Conservation (phyloP, 2,797 vertebrate species). For the Alfaro cultratus region DNA sequence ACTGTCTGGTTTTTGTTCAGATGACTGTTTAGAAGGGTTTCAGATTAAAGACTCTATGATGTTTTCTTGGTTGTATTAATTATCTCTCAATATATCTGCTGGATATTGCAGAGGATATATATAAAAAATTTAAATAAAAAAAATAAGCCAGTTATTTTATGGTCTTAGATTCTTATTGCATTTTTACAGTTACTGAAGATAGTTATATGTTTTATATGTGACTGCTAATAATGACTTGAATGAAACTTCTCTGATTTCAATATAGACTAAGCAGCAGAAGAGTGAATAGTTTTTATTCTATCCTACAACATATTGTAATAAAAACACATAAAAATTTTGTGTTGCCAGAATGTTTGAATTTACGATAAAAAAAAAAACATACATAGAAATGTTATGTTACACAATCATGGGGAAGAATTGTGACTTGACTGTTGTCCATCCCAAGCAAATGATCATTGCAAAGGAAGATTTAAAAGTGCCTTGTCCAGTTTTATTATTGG, state of each 20-base stretch:
- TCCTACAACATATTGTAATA: not conserved
- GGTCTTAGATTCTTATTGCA: not conserved
- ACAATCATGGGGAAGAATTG: not conserved
- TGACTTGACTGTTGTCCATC: not conserved
- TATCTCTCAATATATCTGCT: not conserved
- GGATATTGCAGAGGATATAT: not conserved
- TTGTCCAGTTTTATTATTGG: not conserved
- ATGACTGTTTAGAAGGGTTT: not conserved
- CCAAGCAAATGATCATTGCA: not conserved
- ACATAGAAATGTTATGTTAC: not conserved
- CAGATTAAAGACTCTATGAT: not conserved
- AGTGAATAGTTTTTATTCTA: not conserved
- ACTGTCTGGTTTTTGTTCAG: not conserved
- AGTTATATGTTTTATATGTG: not conserved
- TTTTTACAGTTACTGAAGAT: not conserved
- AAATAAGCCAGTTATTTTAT: not conserved
- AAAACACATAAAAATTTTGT: not conserved
- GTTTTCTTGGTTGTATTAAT: not conserved
- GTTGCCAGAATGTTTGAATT: not conserved
- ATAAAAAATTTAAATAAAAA: not conserved
- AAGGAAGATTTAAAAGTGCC: not conserved
- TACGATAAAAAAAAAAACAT: not conserved
- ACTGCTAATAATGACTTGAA: not conserved
- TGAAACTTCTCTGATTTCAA: not conserved
- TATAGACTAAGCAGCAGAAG: not conserved